phyloP scores from a whole-genome alignment of 1,140 invertebrate species.

The Magallana angulata region DNA sequence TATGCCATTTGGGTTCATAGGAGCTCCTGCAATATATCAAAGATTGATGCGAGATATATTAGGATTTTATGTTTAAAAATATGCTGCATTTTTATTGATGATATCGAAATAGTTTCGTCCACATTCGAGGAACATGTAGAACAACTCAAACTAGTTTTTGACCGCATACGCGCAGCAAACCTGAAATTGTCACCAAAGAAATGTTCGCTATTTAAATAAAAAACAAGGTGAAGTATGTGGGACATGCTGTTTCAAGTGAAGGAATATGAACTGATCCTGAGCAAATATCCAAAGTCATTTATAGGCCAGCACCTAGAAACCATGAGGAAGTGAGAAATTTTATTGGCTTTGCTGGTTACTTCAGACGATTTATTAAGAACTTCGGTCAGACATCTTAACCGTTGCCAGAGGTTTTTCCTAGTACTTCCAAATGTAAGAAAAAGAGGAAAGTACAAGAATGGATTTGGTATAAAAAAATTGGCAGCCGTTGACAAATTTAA shows the following conservation, averaged over 20 bases:
- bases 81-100: slow-evolving; percentile 41
- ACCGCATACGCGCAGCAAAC: neutral
- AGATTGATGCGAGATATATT: slow-evolving; percentile 38
- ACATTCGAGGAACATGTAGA: slow-evolving; percentile 41
- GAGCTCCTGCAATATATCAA: slow-evolving; percentile 30
- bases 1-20: neutral
- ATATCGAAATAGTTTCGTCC: slow-evolving; percentile 37
- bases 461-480: slow-evolving; percentile 42
- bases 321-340: slow-evolving; percentile 1
- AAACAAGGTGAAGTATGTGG: slow-evolving; percentile 42
- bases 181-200: slow-evolving; percentile 16
- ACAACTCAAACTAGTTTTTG: neutral
- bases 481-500: no score
- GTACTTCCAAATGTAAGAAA: slow-evolving; percentile 9
- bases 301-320: slow-evolving; percentile 22
- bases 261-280: slow-evolving; percentile 25
- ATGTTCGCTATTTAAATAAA: neutral
- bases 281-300: neutral
- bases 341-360: neutral
- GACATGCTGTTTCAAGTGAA: slow-evolving; percentile 28
- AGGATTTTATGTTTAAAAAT: slow-evolving; percentile 36
- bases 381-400: slow-evolving; percentile 64
- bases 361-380: slow-evolving; percentile 24
- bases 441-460: slow-evolving; percentile 27
- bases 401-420: slow-evolving; percentile 53